phyloP scores from a whole-genome alignment of 2,113 vertebrate species.

The Clarias batrachus region DNA sequence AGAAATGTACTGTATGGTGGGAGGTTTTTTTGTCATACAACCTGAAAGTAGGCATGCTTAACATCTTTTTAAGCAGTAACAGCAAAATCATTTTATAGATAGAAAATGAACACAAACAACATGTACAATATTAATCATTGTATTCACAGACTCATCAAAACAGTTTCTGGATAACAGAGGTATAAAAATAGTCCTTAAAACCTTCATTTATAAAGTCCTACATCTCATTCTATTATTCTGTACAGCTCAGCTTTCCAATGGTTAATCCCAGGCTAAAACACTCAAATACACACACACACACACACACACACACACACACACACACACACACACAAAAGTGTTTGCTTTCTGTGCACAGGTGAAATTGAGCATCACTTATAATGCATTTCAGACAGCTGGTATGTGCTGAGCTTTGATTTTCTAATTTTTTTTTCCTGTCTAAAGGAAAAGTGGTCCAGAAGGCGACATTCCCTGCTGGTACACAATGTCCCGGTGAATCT shows the following conservation, averaged over 20 bases:
- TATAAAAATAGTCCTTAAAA: constrained; percentile 14
- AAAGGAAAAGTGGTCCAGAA: neutral
- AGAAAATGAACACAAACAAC: neutral
- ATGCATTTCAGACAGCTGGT: constrained; percentile 7
- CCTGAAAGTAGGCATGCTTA: neutral
- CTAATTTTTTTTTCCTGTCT: neutral
- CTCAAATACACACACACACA: neutral
- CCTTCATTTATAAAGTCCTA: constrained; percentile 13
- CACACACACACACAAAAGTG: neutral
- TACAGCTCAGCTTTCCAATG: neutral
- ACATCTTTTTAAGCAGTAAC: neutral
- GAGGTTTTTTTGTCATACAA: neutral
- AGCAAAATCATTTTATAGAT: neutral
- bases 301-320: neutral
- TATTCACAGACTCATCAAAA: constrained; percentile 18
- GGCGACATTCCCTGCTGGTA: neutral
- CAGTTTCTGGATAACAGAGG: constrained; percentile 1
- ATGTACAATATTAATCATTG: neutral
- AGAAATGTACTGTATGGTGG: neutral
- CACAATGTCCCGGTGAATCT: neutral
- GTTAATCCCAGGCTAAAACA: neutral
- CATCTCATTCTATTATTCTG: neutral
- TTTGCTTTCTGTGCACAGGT: neutral
- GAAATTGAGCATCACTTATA: neutral
- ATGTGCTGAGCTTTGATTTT: constrained; percentile 4